These are phyloP conservation scores for Unio delphinus DNA, from an alignment of 2,888 invertebrate species.

Conservation along the genomic window DNA sequence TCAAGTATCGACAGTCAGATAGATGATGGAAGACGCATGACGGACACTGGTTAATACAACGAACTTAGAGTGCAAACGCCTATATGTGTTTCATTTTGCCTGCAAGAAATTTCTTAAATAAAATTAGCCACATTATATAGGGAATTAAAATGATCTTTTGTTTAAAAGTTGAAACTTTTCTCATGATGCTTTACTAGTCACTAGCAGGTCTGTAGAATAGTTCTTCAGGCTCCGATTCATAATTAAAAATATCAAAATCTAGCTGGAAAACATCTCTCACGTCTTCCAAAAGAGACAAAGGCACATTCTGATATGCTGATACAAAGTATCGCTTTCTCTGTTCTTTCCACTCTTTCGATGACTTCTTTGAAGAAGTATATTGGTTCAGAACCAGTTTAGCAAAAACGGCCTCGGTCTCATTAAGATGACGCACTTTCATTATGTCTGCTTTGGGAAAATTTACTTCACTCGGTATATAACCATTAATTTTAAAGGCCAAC, in stretches of 20 bases:
- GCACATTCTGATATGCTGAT: slow-evolving; percentile 20
- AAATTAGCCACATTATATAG: too few relatives aligned
- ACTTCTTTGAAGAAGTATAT: slow-evolving; percentile 1
- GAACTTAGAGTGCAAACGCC: too few relatives aligned
- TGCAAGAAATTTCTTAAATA: too few relatives aligned
- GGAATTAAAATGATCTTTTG: too few relatives aligned
- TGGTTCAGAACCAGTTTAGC: slow-evolving; percentile 9
- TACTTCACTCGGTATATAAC: slow-evolving; percentile 31
- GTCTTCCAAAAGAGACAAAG: slow-evolving; percentile 9
- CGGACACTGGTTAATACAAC: too few relatives aligned
- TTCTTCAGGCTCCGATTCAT: slow-evolving; percentile 7
- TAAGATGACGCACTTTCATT: slow-evolving; percentile 5
- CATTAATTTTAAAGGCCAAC: slow-evolving; percentile 39
- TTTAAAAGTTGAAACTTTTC: too few relatives aligned
- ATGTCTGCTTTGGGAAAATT: slow-evolving; percentile 13
- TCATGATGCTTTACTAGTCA: too few relatives aligned
- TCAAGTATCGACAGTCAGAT: too few relatives aligned
- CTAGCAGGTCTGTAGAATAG: too few relatives aligned
- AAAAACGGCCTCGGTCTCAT: slow-evolving; percentile 11
- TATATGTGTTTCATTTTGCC: too few relatives aligned
- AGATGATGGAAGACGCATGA: too few relatives aligned
- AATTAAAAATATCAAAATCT: slow-evolving; percentile 31
- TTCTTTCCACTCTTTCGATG: slow-evolving; percentile 11
- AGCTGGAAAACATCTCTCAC: slow-evolving; percentile 12
- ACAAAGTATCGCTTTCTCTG: slow-evolving; percentile 16